Evolutionary conservation across 2,113 vertebrate species (phyloP), one percentile per base, ranked within the genome.

Genomic region (Microcebus griseorufus): DNA sequence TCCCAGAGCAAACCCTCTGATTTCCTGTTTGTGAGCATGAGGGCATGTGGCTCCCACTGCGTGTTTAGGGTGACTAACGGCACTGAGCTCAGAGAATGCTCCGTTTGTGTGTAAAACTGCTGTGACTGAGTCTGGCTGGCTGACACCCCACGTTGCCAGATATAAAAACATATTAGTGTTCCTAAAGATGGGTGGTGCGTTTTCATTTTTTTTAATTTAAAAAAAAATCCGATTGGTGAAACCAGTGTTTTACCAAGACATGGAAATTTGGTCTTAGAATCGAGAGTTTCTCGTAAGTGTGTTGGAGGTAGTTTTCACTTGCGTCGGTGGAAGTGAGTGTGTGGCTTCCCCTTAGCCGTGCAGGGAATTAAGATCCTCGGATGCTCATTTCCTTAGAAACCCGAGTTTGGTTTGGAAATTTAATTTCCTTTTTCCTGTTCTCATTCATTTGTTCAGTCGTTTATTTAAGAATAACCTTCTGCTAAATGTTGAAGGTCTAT

Each of bases 1-100:
- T 80, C 14, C 10, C 0, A 2, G 53, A 78, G 67, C 69, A 17
- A 4, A 6, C 45, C 64, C 9, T 0, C 64, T 75, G 2, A 18
- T 29, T 94, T 96, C 96, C 97, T 94, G 75, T 87, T 92, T 8
- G 27, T 83, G 82, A 90, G 64, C 55, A 48, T 0, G 20, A 55
- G 53, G 70, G 79, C 58, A 20, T 88, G 32, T 58, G 62, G 81
- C 85, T 58, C 60, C 88, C n/a, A 1, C 3, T 6, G 45, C 18
- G 23, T 29, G 42, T 34, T 37, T 39, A 27, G 88, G 62, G 34
- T 86, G 85, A 76, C 48, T 62, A 86, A 70, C 6, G 42, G 53
- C 67, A 5, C 2, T 83, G 16, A 82, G 72, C 84, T 42, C 37
- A 14, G 89, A 82, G 83, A 83, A 80, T 17, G 67, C 23, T 27